A percentile compares a stretch with the other conserved stretches of the same genome.
These are phyloP conservation scores for Cynopterus brachyotis DNA, from an alignment of 2,113 vertebrate genomes.

Conservation along the genomic window DNA sequence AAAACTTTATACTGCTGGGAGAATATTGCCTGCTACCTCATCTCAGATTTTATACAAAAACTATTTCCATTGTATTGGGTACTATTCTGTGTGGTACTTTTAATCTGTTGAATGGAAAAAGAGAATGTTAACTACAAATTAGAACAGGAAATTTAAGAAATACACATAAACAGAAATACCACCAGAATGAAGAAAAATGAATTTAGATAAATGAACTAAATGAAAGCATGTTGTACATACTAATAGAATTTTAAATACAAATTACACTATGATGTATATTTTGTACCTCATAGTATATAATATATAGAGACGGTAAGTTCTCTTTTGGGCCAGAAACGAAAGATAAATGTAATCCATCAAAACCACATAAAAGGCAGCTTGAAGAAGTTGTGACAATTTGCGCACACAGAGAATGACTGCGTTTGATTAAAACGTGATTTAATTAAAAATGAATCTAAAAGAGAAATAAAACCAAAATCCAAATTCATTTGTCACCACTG, in stretches of 20 bases:
- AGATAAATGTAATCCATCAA: not conserved
- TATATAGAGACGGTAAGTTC: not conserved
- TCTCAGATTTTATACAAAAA: not conserved
- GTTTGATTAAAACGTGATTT: not conserved
- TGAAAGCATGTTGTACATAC: not conserved
- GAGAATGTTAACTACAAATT: not conserved
- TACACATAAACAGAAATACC: not conserved
- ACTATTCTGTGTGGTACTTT: not conserved
- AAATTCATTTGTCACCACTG: not conserved
- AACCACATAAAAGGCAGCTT: not conserved
- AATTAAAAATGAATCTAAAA: not conserved
- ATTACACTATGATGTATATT: not conserved
- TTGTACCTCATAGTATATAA: not conserved
- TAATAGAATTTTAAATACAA: constrained; percentile 15
- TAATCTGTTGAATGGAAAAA: constrained; percentile 7
- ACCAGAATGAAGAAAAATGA: not conserved
- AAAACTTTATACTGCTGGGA: not conserved
- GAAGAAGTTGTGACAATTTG: not conserved
- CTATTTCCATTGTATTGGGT: not conserved
- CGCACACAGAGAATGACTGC: not conserved
- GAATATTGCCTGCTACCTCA: not conserved
- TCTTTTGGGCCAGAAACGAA: not conserved
- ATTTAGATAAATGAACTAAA: constrained; percentile 37
- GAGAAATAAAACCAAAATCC: not conserved
- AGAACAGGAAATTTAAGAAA: not conserved